phyloP scores from a whole-genome alignment of 1,140 invertebrate species.

The Macrostomum lignano region DNA sequence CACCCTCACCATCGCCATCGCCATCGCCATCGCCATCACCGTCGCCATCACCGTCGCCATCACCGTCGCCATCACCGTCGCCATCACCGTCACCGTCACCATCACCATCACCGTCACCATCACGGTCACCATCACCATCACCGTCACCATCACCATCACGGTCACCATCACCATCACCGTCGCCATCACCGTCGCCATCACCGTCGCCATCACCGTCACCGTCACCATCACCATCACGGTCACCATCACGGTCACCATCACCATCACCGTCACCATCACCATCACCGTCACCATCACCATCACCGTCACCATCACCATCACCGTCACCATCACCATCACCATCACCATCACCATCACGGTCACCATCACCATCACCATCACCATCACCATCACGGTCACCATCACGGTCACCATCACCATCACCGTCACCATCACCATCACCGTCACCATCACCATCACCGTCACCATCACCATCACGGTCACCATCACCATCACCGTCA shows the following conservation, averaged over 20 bases:
- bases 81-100: constrained; percentile 6
- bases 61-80: no score
- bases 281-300: constrained; percentile 5
- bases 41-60: no score
- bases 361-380: constrained; percentile 11
- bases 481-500: no score
- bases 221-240: constrained; percentile 10
- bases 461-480: constrained; percentile 7
- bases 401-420: constrained; percentile 8
- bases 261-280: constrained; percentile 7
- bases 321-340: no score
- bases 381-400: constrained; percentile 10
- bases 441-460: constrained; percentile 6
- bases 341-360: no score
- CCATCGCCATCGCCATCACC: no score
- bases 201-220: constrained; percentile 12
- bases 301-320: constrained; percentile 7
- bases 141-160: no score
- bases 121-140: no score
- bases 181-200: no score
- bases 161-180: no score
- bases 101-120: constrained; percentile 10
- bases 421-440: constrained; percentile 7
- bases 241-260: constrained; percentile 7
- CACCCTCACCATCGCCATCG: no score